Conservation (phyloP, 2,113 vertebrate species). For the Anhinga rufa region DNA sequence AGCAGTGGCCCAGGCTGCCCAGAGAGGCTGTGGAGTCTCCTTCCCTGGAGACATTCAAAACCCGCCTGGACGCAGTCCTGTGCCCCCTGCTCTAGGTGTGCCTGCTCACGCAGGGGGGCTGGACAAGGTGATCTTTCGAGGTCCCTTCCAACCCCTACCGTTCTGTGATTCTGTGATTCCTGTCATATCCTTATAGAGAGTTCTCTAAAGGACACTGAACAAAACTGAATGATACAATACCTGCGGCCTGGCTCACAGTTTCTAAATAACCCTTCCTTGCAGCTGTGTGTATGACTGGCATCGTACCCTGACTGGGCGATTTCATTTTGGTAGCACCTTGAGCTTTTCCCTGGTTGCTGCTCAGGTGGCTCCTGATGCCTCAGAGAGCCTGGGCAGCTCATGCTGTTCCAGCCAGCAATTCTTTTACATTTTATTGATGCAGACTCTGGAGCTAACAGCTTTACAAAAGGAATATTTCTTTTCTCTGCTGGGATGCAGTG, state of each 20-base stretch:
- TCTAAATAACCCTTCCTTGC: not conserved
- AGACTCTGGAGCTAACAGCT: not conserved
- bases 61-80: too few relatives aligned
- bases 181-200: not conserved
- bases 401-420: not conserved
- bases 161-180: not conserved
- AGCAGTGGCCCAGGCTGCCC: too few relatives aligned
- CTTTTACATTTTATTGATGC: not conserved
- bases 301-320: rapidly evolving
- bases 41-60: too few relatives aligned
- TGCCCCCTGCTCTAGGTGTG: too few relatives aligned
- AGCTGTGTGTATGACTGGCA: not conserved
- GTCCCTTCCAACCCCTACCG: too few relatives aligned
- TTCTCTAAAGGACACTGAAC: not conserved
- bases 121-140: too few relatives aligned
- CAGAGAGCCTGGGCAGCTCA: not conserved
- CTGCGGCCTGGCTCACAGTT: not conserved
- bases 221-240: not conserved
- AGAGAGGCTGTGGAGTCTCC: too few relatives aligned
- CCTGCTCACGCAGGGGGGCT: too few relatives aligned
- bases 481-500: not conserved
- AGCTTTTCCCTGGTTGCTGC: not conserved
- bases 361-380: not conserved
- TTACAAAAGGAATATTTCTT: not conserved
- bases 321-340: not conserved